Evolutionary conservation across 2,888 invertebrate species (phyloP).

Genomic region (Agonopterix arenella): DNA sequence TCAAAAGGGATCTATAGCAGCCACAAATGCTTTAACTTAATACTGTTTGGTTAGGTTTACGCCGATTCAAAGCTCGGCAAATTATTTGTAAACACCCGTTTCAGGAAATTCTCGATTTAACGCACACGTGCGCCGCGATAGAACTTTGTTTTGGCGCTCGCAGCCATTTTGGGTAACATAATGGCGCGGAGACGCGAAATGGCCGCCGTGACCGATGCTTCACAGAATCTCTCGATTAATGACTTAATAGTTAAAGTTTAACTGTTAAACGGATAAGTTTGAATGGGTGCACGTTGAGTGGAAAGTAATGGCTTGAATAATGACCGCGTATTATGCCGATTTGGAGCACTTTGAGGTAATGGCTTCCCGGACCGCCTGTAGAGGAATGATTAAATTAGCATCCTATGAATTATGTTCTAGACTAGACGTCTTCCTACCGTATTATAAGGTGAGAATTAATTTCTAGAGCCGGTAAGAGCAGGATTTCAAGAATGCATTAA

Average conservation of each 20-base stretch:
- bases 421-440: neutral
- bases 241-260: conserved; percentile 63
- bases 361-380: conserved; percentile 1
- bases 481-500: too few relatives aligned
- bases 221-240: conserved; percentile 55
- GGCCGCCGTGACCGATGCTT: conserved; percentile 29
- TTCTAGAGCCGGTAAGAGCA: too few relatives aligned
- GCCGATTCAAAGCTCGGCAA: conserved; percentile 33
- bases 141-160: conserved; percentile 24
- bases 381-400: conserved; percentile 2
- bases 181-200: conserved; percentile 36
- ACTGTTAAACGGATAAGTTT: conserved; percentile 49
- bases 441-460: too few relatives aligned
- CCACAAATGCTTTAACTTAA: conserved; percentile 28
- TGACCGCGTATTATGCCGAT: conserved; percentile 35
- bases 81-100: conserved; percentile 45
- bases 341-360: conserved; percentile 23
- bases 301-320: conserved; percentile 54
- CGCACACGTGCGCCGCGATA: conserved; percentile 35
- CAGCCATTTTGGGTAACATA: conserved; percentile 35
- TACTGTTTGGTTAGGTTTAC: conserved; percentile 30
- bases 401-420: conserved; percentile 2
- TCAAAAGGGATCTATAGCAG: conserved; percentile 22
- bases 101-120: conserved; percentile 38
- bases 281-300: conserved; percentile 28